Conservation (phyloP, 64 coral and sea anemone genomes). For the Acropora tenuis region DNA sequence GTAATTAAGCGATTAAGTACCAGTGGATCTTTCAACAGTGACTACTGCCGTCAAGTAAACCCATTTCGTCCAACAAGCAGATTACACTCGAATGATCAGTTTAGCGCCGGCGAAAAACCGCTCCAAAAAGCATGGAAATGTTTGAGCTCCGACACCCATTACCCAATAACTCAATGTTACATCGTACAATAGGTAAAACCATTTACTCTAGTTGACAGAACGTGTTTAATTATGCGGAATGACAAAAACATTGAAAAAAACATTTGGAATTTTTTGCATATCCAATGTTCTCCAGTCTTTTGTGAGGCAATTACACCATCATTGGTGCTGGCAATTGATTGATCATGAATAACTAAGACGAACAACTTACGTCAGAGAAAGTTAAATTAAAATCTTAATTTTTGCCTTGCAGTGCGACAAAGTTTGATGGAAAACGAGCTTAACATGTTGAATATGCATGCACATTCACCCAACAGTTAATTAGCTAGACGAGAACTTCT, state of each 20-base stretch:
- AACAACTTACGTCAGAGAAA: background rate
- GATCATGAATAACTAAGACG: background rate
- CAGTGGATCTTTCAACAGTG: background rate
- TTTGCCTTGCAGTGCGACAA: background rate
- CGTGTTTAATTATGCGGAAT: background rate
- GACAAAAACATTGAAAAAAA: background rate
- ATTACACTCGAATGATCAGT: background rate
- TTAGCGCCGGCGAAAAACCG: background rate
- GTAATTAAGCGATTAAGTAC: background rate
- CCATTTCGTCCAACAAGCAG: background rate
- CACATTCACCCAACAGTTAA: background rate
- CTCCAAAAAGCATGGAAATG: background rate
- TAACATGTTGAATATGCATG: conserved; percentile 30
- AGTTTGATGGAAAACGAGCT: background rate
- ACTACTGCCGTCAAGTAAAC: background rate
- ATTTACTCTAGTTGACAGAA: conserved; percentile 16
- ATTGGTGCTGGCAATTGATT: background rate
- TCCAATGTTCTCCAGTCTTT: background rate
- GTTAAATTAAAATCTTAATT: background rate
- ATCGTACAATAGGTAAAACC: conserved; percentile 13
- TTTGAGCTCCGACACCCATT: background rate
- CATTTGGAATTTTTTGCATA: background rate
- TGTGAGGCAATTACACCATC: background rate
- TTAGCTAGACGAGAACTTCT: background rate
- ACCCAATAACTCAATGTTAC: background rate